Conservation (phyloP, 2,888 invertebrate species). For the Rutpela maculata region DNA sequence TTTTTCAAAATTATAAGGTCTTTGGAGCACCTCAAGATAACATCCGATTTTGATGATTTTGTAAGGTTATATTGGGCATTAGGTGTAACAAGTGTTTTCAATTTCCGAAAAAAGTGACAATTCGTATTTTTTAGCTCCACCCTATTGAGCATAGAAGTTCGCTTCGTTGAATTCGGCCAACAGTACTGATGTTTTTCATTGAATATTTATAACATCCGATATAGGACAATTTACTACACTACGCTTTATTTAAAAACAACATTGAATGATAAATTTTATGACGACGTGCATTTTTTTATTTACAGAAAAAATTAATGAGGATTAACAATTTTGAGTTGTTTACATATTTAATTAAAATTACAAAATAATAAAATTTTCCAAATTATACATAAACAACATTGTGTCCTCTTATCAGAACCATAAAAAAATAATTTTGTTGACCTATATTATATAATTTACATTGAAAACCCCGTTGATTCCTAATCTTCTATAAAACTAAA, state of each 20-base stretch:
- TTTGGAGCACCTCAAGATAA: too few relatives aligned
- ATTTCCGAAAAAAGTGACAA: too few relatives aligned
- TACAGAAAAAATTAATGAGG: conserved; percentile 27
- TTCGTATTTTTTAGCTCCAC: too few relatives aligned
- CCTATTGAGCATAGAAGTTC: too few relatives aligned
- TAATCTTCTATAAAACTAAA: conserved; percentile 17
- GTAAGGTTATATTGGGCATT: too few relatives aligned
- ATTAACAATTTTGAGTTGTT: conserved; percentile 33
- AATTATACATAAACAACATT: conserved; percentile 42
- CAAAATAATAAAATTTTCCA: conserved; percentile 41
- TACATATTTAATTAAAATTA: conserved; percentile 29
- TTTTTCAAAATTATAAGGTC: too few relatives aligned
- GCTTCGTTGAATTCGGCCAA: too few relatives aligned
- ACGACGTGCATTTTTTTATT: conserved; percentile 35
- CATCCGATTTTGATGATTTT: too few relatives aligned
- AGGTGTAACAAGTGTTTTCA: too few relatives aligned
- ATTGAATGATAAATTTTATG: background rate
- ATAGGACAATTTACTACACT: background rate
- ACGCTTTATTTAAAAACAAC: conserved; percentile 4
- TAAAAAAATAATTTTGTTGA: conserved; percentile 39
- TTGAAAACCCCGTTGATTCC: conserved; percentile 2
- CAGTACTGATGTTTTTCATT: too few relatives aligned
- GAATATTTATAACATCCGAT: too few relatives aligned
- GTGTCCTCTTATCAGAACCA: conserved; percentile 30
- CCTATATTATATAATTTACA: conserved; percentile 35